Evolutionary conservation across 2,113 vertebrate species (phyloP).

Genomic region (Parotia lawesii): DNA sequence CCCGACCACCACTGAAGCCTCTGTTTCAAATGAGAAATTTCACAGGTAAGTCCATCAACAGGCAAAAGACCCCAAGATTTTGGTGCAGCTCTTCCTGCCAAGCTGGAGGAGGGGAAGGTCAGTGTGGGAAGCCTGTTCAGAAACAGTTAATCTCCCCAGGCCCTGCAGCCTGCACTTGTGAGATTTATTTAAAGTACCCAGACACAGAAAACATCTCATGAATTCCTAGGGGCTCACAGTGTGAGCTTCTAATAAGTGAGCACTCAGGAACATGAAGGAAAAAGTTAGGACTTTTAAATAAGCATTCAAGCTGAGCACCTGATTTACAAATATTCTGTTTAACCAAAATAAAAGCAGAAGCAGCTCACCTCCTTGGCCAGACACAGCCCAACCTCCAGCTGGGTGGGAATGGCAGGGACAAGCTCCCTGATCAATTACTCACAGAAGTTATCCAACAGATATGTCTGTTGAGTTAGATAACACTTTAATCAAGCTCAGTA

Average conservation of each 20-base stretch:
- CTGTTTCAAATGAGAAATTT: not conserved
- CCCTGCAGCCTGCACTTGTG: not conserved
- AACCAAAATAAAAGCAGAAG: not conserved
- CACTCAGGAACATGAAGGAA: not conserved
- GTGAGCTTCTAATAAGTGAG: slow-evolving; percentile 2
- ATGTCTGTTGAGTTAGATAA: fast-evolving
- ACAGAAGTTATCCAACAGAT: not conserved
- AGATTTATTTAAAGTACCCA: not conserved
- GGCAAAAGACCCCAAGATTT: not conserved
- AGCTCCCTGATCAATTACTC: not conserved
- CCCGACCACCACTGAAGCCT: fast-evolving
- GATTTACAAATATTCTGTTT: not conserved
- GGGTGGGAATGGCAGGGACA: not conserved
- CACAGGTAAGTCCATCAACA: not conserved
- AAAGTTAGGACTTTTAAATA: not conserved
- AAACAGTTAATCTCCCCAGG: no score
- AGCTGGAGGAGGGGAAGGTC: not conserved
- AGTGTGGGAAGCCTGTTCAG: not conserved
- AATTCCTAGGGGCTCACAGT: not conserved
- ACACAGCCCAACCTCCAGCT: not conserved
- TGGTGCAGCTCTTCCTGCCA: not conserved
- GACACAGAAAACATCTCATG: not conserved
- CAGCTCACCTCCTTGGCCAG: not conserved
- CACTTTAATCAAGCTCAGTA: not conserved
- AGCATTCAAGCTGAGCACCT: not conserved